Percentiles rank a stretch among this genome's conserved stretches.
phyloP scores from a whole-genome alignment of 2,113 vertebrate species.

The Callithrix jacchus region DNA sequence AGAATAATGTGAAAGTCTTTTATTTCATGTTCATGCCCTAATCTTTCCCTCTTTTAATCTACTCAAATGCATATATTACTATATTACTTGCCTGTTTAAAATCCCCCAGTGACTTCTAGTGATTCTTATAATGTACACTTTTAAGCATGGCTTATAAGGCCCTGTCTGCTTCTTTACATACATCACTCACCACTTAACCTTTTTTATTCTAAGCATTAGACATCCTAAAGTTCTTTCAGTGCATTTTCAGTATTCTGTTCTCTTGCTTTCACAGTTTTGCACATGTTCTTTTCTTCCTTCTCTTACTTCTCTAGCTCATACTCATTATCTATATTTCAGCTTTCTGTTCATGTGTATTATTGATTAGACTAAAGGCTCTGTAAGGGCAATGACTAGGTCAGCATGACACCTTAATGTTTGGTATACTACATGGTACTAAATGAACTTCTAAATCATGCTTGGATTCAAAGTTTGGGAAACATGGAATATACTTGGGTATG shows the following conservation, averaged over 20 bases:
- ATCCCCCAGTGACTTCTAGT: background rate
- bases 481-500: background rate
- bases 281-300: background rate
- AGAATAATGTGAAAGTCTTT: background rate
- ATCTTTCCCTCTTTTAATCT: background rate
- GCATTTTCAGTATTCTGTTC: background rate
- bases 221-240: background rate
- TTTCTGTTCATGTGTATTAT: background rate
- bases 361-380: background rate
- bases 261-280: background rate
- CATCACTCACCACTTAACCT: background rate
- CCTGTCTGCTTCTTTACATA: background rate
- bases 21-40: background rate
- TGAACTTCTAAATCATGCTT: background rate
- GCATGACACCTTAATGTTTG: background rate
- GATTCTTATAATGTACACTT: background rate
- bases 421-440: background rate
- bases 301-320: background rate
- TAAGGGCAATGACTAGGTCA: background rate
- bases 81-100: background rate
- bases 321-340: background rate
- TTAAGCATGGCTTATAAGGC: background rate
- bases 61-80: background rate
- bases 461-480: background rate
- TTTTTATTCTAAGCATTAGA: background rate